These are phyloP conservation scores for Cephus nigrinus DNA, from an alignment of 2,888 invertebrate species.

Conservation along the genomic window DNA sequence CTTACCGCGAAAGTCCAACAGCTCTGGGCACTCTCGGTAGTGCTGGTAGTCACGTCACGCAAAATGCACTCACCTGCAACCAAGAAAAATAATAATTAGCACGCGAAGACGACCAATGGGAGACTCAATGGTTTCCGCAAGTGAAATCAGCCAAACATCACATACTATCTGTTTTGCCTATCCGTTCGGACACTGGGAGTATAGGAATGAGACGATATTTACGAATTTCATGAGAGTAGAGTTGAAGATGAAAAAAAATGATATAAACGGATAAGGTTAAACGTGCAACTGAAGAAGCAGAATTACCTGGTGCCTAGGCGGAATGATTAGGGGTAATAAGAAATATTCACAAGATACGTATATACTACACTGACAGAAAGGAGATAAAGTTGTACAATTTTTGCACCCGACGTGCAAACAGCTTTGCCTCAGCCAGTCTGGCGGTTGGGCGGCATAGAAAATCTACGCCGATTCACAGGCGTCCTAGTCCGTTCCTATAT, in stretches of 20 bases:
- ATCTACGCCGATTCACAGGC: conserved; percentile 53
- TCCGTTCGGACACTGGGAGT: not conserved
- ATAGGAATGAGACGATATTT: not conserved
- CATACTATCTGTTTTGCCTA: too few relatives aligned
- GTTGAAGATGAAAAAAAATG: too few relatives aligned
- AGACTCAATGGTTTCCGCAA: not conserved
- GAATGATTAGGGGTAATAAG: not conserved
- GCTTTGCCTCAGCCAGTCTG: conserved; percentile 24
- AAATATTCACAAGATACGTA: conserved; percentile 9
- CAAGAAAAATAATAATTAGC: conserved; percentile 14
- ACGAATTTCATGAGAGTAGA: not conserved
- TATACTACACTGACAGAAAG: conserved; percentile 10
- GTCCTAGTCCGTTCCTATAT: not conserved
- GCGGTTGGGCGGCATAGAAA: conserved; percentile 43
- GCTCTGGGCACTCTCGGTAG: not conserved
- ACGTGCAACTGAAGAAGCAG: conserved; percentile 29
- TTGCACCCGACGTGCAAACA: conserved; percentile 26
- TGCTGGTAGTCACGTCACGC: not conserved
- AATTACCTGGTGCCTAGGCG: conserved; percentile 28
- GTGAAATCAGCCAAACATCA: not conserved
- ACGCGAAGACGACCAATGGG: not conserved
- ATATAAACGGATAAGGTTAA: not conserved
- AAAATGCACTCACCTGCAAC: conserved; percentile 29
- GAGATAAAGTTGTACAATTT: conserved; percentile 51
- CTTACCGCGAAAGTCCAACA: conserved; percentile 1